Evolutionary conservation across 2,113 vertebrate species (phyloP), one percentile per base, ranked within the genome.

Genomic region (Sciurus niger): DNA sequence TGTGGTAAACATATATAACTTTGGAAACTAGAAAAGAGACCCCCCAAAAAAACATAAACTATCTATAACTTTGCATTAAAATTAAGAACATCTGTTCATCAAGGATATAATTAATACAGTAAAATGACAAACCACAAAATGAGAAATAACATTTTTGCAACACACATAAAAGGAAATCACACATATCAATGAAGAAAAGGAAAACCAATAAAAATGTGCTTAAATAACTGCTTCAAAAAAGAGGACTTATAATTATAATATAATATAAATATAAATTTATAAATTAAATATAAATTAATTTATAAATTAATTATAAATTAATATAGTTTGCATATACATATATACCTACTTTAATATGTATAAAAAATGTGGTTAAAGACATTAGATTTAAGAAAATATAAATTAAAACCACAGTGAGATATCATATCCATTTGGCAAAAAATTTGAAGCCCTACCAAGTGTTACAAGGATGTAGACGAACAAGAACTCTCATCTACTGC

Each of bases 81-180:
- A 93, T 73, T 80, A 87, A 87, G 84, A 92, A 72, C 14, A 53
- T 78, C 43, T 82, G 55, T 80, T 96, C 79, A 89, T 79, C 93
- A 68, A 84, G 89, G 53, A 85, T 90, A 90, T 67, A 85, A 96
- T 95, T 68, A 93, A 79, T 95, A 89, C 18, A 55, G 43, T 83
- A 92, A 78, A 73, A 96, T 63, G 65, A 24, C 24, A 89, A 96
- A 46, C 46, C 86, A 88, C 53, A 84, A 67, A 87, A 76, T 88
- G 13, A 6, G 46, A 83, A 32, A 76, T 32, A 89, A 72, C 72
- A 72, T 94, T 84, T 77, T 92, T 73, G 46, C 55, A 78, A 77
- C 37, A 89, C 68, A 89, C n/a, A 55, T 32, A 89, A 37, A 37
- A 37, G 37, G 37, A 37, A 37, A 37, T 37, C 37, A 37, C 37